Evolutionary conservation across 2,888 invertebrate species (phyloP), one percentile per base, ranked within the genome.

Genomic region (Pharmacophagus antenor): DNA sequence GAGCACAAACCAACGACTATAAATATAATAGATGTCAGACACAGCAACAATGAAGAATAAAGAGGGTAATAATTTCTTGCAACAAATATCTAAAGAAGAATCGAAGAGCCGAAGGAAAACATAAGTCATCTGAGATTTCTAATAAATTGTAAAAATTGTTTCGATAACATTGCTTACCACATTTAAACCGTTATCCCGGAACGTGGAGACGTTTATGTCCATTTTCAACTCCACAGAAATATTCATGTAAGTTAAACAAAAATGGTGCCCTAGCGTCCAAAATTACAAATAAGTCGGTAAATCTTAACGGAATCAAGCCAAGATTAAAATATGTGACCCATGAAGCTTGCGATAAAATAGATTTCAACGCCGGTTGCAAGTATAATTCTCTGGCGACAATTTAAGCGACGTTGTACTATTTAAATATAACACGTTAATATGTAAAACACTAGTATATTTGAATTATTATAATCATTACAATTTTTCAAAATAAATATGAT

Each of bases 321-420:
- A 51, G 27, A 52, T 22, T 37, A 49, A 51, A 51, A 58, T 46
- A 58, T 58, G 42, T 58, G 52, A 31, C 31, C 52, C 51, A 58
- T 51, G 46, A 46, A 44, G 57, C 50, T 31, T 51, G 57, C 50
- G 56, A 49, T 50, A 57, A 57, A 57, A 51, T 50, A 57, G 57
- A 57, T 57, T 57, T 50, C 57, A 21, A 25, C 56, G 50, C 25
- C 50, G 46, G 31, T 21, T 58, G 42, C 57, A 52, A 51, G 57
- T 58, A 51, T 51, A 58, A 58, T 58, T 51, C 57, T 58, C 23
- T 46, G 51, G 46, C 37, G 57, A 51, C 57, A 58, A 46, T 58
- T 37, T 58, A 58, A 52, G 23, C 57, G 46, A 31, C 46, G 44
- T 37, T 51, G 51, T 52, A 57, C 27, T 21, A 21, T 42, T 56